A percentile compares a stretch with the other conserved stretches of the same genome.
Conservation (phyloP, 2,113 vertebrate genomes). For the Cinclus mexicanus region DNA sequence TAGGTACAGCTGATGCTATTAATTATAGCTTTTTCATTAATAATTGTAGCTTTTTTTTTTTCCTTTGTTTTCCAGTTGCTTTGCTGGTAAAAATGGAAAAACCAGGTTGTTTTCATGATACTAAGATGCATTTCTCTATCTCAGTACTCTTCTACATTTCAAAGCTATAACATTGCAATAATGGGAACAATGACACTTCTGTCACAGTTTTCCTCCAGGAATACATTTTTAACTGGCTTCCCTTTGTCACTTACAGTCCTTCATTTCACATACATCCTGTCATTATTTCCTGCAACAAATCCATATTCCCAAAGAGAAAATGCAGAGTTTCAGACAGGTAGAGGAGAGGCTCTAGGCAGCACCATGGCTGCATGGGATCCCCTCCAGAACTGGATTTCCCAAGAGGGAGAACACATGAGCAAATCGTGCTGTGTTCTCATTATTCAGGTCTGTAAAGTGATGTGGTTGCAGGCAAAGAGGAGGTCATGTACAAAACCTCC, state of each 20-base stretch:
- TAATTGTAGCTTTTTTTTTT: neutral
- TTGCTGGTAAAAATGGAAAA: neutral
- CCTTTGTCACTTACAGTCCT: neutral
- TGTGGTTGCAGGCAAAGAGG: neutral
- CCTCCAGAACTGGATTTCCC: neutral
- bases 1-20: slow-evolving; percentile 63
- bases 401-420: neutral
- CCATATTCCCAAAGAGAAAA: neutral
- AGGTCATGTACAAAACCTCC: neutral
- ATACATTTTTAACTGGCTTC: neutral
- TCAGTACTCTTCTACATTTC: neutral
- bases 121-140: neutral
- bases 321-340: neutral
- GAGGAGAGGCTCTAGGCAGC: neutral
- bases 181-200: neutral
- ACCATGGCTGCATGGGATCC: neutral
- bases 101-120: neutral
- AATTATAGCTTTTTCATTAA: neutral
- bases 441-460: neutral
- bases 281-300: neutral
- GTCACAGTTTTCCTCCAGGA: neutral
- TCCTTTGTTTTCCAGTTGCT: neutral
- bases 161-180: neutral
- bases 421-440: neutral
- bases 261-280: neutral